Conservation (phyloP, 2,888 invertebrate genomes). For the Hyposoter dolosus region DNA sequence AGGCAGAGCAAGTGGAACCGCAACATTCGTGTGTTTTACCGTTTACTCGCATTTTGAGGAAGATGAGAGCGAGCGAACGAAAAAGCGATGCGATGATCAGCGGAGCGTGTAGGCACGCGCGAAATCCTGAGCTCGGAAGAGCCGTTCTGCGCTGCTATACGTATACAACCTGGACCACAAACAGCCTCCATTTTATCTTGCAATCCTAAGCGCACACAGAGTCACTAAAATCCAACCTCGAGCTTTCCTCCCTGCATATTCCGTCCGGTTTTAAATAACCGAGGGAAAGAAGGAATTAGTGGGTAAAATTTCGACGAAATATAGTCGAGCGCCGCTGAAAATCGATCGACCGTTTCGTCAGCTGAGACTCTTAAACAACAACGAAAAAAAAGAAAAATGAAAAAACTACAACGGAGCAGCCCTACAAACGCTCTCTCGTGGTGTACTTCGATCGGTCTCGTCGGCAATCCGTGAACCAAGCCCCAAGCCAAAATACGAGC, state of each 20-base stretch:
- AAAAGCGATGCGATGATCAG: constrained; percentile 66
- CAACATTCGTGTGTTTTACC: constrained; percentile 33
- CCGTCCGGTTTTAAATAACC: constrained; percentile 29
- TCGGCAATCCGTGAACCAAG: constrained; percentile 56
- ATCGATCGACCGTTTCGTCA: constrained; percentile 69
- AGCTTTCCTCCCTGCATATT: constrained; percentile 16
- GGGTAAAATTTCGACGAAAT: constrained; percentile 19
- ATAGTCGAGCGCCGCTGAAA: constrained; percentile 64
- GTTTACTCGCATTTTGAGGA: constrained; percentile 41
- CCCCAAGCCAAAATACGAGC: constrained; percentile 32
- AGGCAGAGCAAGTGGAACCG: constrained; percentile 34
- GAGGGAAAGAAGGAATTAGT: constrained; percentile 24
- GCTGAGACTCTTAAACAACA: constrained; percentile 51
- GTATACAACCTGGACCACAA: constrained; percentile 8
- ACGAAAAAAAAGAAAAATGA: constrained; percentile 28
- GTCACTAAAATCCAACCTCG: constrained; percentile 38
- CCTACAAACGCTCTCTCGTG: constrained; percentile 56
- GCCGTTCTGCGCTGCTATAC: constrained; percentile 4
- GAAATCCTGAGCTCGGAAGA: constrained; percentile 54
- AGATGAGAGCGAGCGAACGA: constrained; percentile 61
- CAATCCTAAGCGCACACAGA: constrained; percentile 36
- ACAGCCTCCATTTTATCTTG: constrained; percentile 40
- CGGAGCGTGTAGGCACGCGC: constrained; percentile 65
- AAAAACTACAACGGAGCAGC: constrained; percentile 43
- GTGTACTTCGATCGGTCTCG: constrained; percentile 64